Evolutionary conservation across 2,888 invertebrate genomes (phyloP).

Genomic region (Dolichopus griseipennis): DNA sequence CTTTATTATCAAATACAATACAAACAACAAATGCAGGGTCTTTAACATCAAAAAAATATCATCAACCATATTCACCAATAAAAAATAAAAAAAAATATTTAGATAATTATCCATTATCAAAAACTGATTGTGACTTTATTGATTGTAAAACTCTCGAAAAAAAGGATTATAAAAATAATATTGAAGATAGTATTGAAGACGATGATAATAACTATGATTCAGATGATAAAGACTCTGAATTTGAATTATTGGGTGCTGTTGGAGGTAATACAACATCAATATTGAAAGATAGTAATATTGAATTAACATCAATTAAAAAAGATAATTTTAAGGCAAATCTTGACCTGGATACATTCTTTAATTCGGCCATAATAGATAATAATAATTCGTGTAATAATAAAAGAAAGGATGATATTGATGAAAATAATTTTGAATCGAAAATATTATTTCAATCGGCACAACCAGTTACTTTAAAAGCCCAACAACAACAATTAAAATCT

Average conservation of each 20-base stretch:
- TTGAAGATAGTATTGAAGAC: neutral
- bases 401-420: neutral
- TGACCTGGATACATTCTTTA: neutral
- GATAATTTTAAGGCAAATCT: neutral
- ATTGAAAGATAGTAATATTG: neutral
- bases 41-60: neutral
- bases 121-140: conserved; percentile 1
- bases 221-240: neutral
- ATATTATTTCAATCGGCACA: neutral
- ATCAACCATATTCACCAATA: neutral
- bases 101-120: neutral
- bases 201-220: neutral
- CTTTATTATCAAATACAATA: neutral
- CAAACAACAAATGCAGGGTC: neutral
- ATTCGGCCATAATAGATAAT: neutral
- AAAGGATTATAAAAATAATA: neutral
- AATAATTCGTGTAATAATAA: neutral
- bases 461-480: neutral
- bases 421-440: neutral
- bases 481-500: neutral
- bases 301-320: neutral
- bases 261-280: neutral
- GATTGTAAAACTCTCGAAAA: neutral
- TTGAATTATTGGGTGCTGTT: neutral
- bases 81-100: neutral